Conservation (phyloP, 2,888 invertebrate species). For the Siphonodentalium dalli region DNA sequence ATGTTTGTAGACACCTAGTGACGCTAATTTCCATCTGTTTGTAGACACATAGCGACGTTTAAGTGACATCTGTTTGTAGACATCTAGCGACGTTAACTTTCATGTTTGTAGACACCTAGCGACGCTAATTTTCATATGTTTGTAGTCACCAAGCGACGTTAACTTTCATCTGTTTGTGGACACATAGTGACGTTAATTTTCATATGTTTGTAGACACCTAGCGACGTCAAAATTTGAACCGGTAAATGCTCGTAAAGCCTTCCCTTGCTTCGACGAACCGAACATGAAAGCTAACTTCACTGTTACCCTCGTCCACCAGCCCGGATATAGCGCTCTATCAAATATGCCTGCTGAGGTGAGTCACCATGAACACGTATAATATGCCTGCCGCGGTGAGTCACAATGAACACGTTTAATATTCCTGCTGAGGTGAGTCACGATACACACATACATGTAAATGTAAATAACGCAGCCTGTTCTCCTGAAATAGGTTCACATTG, state of each 20-base stretch:
- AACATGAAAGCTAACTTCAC: conserved; percentile 85
- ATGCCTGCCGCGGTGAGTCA: too few species aligned
- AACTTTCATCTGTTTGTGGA: too few species aligned
- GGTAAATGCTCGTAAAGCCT: conserved; percentile 89
- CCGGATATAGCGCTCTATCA: conserved; percentile 68
- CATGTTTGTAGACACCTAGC: conserved; percentile 70
- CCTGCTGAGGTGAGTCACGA: too few species aligned
- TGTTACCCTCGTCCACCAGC: conserved; percentile 78
- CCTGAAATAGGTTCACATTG: too few species aligned
- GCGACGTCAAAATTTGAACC: conserved; percentile 95
- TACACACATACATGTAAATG: too few species aligned
- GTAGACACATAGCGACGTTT: conserved; percentile 32
- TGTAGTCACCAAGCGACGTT: too few species aligned
- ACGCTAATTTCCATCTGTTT: too few species aligned
- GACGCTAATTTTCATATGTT: too few species aligned
- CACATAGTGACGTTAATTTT: too few species aligned
- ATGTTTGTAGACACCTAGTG: too few species aligned
- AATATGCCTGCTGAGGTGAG: conserved; percentile 82
- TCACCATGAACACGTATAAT: conserved; percentile 47
- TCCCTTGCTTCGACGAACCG: conserved; percentile 94
- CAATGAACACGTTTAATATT: too few species aligned
- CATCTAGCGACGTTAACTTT: conserved; percentile 79
- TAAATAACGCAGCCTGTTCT: too few species aligned
- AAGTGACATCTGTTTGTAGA: conserved; percentile 31
- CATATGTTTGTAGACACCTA: conserved; percentile 64